Conservation (phyloP, 2,888 invertebrate species). For the Drosophila mulleri region DNA sequence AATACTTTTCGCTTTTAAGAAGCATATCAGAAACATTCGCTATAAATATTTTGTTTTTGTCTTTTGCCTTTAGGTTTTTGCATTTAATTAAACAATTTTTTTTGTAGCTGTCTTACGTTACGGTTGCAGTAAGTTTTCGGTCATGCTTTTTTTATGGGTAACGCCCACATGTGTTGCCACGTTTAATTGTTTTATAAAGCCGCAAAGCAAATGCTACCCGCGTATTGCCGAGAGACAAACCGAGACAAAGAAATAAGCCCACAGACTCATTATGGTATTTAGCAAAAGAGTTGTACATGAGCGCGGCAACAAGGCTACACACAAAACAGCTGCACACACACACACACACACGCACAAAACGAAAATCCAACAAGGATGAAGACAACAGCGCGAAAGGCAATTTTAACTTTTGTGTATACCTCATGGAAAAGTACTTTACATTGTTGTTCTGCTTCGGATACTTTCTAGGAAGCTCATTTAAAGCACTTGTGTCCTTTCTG, state of each 20-base stretch:
- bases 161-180: slow-evolving; percentile 75
- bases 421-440: slow-evolving; percentile 74
- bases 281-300: slow-evolving; percentile 40
- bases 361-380: slow-evolving; percentile 12
- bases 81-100: slow-evolving; percentile 61
- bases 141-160: slow-evolving; percentile 31
- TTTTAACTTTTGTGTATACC: slow-evolving; percentile 74
- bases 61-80: not conserved
- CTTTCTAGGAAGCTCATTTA: slow-evolving; percentile 38
- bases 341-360: not conserved
- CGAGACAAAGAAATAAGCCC: slow-evolving; percentile 36
- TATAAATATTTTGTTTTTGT: not conserved
- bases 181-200: slow-evolving; percentile 81
- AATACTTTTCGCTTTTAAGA: too few relatives aligned
- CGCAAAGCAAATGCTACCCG: slow-evolving; percentile 67
- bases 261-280: slow-evolving; percentile 21
- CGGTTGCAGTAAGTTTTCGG: slow-evolving; percentile 18
- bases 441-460: slow-evolving; percentile 52
- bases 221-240: slow-evolving; percentile 22
- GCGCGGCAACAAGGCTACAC: slow-evolving; percentile 33
- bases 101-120: slow-evolving; percentile 13
- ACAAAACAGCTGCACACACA: slow-evolving; percentile 8
- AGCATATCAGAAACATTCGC: not conserved
- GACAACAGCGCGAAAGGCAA: slow-evolving; percentile 62
- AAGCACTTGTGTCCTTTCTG: slow-evolving; percentile 57